A percentile compares a stretch with the other conserved stretches of the same genome.
Conservation (phyloP, 2,113 vertebrate species). For the Lontra canadensis region DNA sequence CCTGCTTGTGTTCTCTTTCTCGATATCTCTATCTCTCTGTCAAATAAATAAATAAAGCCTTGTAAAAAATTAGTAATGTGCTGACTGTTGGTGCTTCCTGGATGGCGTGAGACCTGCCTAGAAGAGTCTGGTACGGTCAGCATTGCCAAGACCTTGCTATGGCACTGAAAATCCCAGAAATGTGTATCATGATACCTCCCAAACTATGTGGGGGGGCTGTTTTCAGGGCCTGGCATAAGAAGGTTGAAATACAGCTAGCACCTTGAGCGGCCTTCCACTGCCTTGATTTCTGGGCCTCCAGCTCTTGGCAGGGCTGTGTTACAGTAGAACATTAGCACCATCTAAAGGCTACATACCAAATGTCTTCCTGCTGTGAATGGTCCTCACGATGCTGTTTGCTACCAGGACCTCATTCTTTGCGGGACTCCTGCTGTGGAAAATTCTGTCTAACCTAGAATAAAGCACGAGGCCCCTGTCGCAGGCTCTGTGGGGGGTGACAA, state of each 20-base stretch:
- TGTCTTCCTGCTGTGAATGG: neutral
- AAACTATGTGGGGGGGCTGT: neutral
- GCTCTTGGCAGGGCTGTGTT: neutral
- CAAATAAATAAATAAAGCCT: too few relatives aligned
- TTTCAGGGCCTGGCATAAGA: neutral
- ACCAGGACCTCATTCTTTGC: neutral
- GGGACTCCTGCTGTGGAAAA: neutral
- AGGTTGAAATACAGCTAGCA: neutral
- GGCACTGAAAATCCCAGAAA: neutral
- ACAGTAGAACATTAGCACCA: conserved; percentile 78
- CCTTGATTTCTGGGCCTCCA: conserved; percentile 3
- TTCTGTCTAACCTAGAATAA: neutral
- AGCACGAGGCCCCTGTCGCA: neutral
- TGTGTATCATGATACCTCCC: neutral
- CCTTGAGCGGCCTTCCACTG: neutral
- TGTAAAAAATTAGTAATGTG: too few relatives aligned
- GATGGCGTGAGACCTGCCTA: neutral
- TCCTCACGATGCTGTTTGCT: conserved; percentile 4
- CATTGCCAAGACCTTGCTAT: neutral
- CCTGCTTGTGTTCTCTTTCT: too few relatives aligned
- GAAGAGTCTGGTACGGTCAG: neutral
- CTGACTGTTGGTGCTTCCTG: neutral
- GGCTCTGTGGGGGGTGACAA: neutral
- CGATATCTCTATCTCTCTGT: too few relatives aligned
- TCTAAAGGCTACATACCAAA: conserved; percentile 78